These are phyloP conservation scores for Archivesica marissinica DNA, from an alignment of 1,140 invertebrate genomes.

Conservation along the genomic window DNA sequence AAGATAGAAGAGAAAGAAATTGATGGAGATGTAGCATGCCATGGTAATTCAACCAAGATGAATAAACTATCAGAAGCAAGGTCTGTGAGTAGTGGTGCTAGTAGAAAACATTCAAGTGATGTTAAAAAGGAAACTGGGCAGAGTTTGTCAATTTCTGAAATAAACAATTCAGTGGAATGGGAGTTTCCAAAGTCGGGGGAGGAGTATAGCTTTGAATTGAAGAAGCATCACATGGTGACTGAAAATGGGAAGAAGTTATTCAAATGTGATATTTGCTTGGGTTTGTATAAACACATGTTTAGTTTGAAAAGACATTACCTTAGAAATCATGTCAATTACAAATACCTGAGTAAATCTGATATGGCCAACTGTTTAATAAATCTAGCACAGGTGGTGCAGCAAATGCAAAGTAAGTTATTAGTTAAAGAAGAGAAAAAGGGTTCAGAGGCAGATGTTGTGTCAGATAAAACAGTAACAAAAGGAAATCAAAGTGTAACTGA, in stretches of 20 bases:
- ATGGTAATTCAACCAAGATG: neutral
- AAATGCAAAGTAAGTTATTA: constrained; percentile 9
- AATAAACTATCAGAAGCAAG: neutral
- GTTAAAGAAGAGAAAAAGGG: neutral
- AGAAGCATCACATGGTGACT: constrained; percentile 60
- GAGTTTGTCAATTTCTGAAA: constrained; percentile 52
- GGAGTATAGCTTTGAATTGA: constrained; percentile 76
- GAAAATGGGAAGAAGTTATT: constrained; percentile 82
- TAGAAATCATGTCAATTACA: constrained; percentile 85
- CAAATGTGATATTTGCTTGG: constrained; percentile 86
- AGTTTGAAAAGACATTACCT: constrained; percentile 86
- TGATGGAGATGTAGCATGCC: neutral
- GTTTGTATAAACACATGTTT: constrained; percentile 85
- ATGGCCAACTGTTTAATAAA: constrained; percentile 75
- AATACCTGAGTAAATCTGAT: constrained; percentile 84
- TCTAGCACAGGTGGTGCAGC: constrained; percentile 60
- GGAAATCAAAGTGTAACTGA: neutral
- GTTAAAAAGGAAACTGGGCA: constrained; percentile 27
- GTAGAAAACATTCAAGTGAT: constrained; percentile 19
- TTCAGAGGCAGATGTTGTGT: neutral
- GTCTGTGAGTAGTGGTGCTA: neutral
- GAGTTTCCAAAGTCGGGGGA: constrained; percentile 58
- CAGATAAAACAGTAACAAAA: neutral
- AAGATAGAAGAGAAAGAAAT: neutral
- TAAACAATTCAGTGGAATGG: constrained; percentile 63